Percentiles rank a stretch among this genome's conserved stretches.
Evolutionary conservation across 2,797 vertebrate species (phyloP).

Genomic region (Rhabdophis nuchalis): DNA sequence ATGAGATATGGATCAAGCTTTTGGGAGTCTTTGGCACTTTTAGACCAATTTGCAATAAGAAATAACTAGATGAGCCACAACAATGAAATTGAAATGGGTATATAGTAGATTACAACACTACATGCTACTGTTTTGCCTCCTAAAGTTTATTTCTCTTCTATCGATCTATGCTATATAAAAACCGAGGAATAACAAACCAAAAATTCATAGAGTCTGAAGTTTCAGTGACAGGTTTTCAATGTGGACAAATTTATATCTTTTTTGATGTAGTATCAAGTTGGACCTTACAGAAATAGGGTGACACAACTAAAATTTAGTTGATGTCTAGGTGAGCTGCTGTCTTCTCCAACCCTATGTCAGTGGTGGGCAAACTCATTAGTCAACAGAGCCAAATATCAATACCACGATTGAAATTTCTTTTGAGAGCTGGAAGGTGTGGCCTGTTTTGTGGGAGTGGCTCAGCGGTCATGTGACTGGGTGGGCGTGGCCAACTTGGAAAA

Average conservation of each 20-base stretch:
- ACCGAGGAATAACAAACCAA: background rate
- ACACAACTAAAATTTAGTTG: background rate
- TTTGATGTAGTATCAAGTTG: background rate
- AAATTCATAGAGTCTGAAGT: background rate
- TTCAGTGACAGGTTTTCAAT: background rate
- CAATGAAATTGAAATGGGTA: background rate
- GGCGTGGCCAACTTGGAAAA: too few relatives aligned
- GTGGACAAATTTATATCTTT: background rate
- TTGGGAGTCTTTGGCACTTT: constrained; percentile 56
- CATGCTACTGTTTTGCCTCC: constrained; percentile 32
- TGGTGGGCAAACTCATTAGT: too few relatives aligned
- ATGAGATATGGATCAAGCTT: constrained; percentile 52
- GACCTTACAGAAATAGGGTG: background rate
- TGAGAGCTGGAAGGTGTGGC: too few relatives aligned
- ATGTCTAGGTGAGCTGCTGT: background rate
- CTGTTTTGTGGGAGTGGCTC: too few relatives aligned
- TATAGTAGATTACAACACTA: background rate
- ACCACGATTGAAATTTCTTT: too few relatives aligned
- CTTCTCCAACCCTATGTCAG: background rate
- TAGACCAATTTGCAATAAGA: constrained; percentile 57
- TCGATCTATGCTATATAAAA: constrained; percentile 1
- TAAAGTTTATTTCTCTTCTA: constrained; percentile 41
- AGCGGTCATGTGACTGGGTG: too few relatives aligned
- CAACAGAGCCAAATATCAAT: too few relatives aligned
- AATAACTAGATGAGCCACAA: constrained; percentile 45